These are phyloP conservation scores for Meriones psammophilus DNA, from an alignment of 2,797 vertebrate genomes.

Conservation along the genomic window DNA sequence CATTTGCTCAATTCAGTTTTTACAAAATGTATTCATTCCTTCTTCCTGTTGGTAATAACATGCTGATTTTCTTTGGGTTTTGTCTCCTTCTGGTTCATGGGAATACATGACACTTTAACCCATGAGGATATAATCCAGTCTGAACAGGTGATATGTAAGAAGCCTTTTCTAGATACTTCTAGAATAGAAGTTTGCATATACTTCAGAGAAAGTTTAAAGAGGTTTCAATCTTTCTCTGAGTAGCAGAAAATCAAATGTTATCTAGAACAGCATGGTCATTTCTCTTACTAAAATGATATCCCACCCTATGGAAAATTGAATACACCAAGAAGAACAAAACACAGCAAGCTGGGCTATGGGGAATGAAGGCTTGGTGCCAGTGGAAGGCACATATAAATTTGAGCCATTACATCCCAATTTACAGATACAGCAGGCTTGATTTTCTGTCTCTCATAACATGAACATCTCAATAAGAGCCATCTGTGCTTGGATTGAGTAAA, in stretches of 20 bases:
- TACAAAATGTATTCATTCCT: not conserved
- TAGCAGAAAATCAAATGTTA: not conserved
- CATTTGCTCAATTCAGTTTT: not conserved
- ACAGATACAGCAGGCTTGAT: not conserved
- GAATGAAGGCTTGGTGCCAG: not conserved
- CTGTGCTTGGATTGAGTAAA: not conserved
- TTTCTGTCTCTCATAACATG: not conserved
- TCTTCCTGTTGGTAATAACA: not conserved
- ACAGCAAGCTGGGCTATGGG: not conserved
- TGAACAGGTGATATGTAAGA: not conserved
- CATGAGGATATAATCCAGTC: not conserved
- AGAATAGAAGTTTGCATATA: not conserved
- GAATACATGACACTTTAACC: not conserved
- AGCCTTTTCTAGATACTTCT: not conserved
- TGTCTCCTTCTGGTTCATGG: not conserved
- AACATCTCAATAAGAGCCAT: not conserved
- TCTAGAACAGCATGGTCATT: not conserved
- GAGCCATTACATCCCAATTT: not conserved
- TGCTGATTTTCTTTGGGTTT: not conserved
- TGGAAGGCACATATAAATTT: not conserved
- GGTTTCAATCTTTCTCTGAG: not conserved
- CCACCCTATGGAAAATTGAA: not conserved
- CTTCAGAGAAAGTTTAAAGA: not conserved
- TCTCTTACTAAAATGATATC: not conserved
- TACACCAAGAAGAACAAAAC: conserved; percentile 14